Conservation (phyloP, 2,113 vertebrate genomes). For the Craseonycteris thonglongyai region DNA sequence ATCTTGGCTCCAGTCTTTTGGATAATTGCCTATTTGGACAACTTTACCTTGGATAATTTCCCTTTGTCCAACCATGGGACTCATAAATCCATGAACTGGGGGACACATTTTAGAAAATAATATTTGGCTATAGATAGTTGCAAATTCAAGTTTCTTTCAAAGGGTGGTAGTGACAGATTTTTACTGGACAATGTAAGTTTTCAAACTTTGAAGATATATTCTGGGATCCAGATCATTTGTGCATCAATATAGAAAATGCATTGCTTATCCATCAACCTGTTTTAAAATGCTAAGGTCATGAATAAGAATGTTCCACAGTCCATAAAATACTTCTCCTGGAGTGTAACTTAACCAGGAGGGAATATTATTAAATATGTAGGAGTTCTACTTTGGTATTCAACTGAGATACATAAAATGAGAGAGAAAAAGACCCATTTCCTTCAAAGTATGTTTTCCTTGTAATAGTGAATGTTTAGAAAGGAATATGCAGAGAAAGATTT, state of each 20-base stretch:
- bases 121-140: constrained; percentile 18
- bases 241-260: constrained; percentile 43
- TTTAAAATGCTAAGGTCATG: constrained; percentile 43
- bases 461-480: constrained; percentile 13
- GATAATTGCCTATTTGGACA: constrained; percentile 47
- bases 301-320: constrained; percentile 22
- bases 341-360: constrained; percentile 29
- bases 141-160: constrained; percentile 48
- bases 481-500: background rate
- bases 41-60: constrained; percentile 49
- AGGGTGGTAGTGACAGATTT: constrained; percentile 34
- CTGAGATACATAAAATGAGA: background rate
- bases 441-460: constrained; percentile 10
- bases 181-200: constrained; percentile 31
- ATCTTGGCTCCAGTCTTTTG: constrained; percentile 35
- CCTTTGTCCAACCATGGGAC: constrained; percentile 12
- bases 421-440: constrained; percentile 18
- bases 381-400: constrained; percentile 16
- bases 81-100: constrained; percentile 43
- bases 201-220: constrained; percentile 44
- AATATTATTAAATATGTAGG: constrained; percentile 26
- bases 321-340: constrained; percentile 29
- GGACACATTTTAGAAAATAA: constrained; percentile 51
- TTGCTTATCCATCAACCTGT: constrained; percentile 18
- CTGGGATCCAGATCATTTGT: constrained; percentile 62